A percentile compares a stretch with the other conserved stretches of the same genome.
phyloP scores from a whole-genome alignment of 2,888 invertebrate genomes.

The Parnassius glacialis region DNA sequence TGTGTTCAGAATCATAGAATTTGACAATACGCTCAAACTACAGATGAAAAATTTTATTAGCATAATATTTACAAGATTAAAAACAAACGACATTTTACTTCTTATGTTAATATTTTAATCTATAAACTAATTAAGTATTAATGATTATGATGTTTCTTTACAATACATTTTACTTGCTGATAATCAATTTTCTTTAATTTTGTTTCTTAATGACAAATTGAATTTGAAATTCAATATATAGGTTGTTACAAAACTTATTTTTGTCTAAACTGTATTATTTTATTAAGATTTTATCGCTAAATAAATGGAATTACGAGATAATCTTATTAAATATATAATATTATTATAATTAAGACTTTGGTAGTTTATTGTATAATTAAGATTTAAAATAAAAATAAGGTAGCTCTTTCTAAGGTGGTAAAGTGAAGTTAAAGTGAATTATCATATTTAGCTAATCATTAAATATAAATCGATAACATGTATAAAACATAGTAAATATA shows the following conservation, averaged over 20 bases:
- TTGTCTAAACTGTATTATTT: no score
- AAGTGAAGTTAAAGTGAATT: neutral
- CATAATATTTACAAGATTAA: neutral
- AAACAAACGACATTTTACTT: no score
- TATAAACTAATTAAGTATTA: no score
- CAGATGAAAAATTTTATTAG: neutral
- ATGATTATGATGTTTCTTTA: no score
- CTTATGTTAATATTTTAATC: no score
- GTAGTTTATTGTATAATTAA: conserved; percentile 15
- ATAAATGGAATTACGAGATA: neutral
- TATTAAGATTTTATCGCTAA: neutral
- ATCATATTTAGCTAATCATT: neutral
- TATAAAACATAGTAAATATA: neutral
- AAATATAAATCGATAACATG: neutral
- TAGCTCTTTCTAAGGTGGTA: conserved; percentile 5
- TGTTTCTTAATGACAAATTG: no score
- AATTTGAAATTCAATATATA: no score
- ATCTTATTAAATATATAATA: neutral
- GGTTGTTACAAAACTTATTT: no score
- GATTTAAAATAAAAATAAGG: neutral
- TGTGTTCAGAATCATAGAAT: neutral
- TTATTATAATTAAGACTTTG: conserved; percentile 21
- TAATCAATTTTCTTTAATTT: no score
- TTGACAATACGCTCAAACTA: neutral
- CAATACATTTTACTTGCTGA: no score